These are phyloP conservation scores for Poicephalus meyeri DNA, from an alignment of 2,113 vertebrate genomes.

Conservation along the genomic window DNA sequence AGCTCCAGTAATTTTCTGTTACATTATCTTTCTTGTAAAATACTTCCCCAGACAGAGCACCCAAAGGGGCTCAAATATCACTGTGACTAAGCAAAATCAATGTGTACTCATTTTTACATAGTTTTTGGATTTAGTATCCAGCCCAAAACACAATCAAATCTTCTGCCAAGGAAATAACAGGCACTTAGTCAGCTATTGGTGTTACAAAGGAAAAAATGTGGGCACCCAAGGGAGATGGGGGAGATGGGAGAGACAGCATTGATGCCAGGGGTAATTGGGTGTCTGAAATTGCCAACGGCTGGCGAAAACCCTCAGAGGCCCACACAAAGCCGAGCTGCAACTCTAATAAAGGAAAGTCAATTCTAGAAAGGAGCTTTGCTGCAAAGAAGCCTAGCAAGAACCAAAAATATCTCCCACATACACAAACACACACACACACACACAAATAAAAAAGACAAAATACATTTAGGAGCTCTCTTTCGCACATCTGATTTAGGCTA, in stretches of 20 bases:
- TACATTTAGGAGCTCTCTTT: conserved; percentile 47
- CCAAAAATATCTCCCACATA: conserved; percentile 79
- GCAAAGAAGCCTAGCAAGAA: conserved; percentile 75
- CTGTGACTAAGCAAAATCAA: conserved; percentile 86
- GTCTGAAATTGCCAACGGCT: conserved; percentile 94
- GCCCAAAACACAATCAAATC: conserved; percentile 85
- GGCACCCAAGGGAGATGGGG: conserved; percentile 97
- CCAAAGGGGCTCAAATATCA: conserved; percentile 85
- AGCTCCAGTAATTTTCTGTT: conserved; percentile 87
- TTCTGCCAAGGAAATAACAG: conserved; percentile 86
- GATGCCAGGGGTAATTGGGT: conserved; percentile 96
- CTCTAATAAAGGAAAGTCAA: conserved; percentile 89
- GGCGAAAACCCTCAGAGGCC: conserved; percentile 85
- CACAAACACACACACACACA: conserved; percentile 57
- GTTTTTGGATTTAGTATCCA: conserved; percentile 86
- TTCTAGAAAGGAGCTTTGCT: conserved; percentile 85
- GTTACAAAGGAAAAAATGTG: conserved; percentile 87
- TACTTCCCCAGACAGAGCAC: conserved; percentile 82
- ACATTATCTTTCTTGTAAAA: conserved; percentile 86
- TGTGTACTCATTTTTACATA: conserved; percentile 87
- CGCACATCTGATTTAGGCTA: conserved; percentile 71
- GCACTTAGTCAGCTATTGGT: conserved; percentile 87
- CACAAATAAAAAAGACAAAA: conserved; percentile 67
- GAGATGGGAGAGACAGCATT: conserved; percentile 92
- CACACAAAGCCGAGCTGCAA: conserved; percentile 82